Evolutionary conservation across 2,113 vertebrate genomes (phyloP), one percentile per base, ranked within the genome.

Genomic region (Scalopus aquaticus): DNA sequence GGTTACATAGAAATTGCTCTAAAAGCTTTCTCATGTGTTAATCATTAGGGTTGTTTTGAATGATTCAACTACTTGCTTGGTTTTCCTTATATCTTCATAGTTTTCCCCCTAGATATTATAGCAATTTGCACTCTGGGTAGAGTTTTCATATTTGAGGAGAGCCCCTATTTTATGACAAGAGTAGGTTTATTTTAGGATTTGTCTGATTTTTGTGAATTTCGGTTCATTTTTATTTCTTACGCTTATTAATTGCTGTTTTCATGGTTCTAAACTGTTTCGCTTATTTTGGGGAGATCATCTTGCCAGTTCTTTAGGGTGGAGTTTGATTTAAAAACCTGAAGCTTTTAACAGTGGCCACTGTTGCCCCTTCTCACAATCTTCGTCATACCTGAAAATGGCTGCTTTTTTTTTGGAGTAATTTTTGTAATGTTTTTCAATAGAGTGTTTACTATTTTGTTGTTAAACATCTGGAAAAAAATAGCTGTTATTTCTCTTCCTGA

Each of bases 131-230:
- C 32, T 42, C 28, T 90, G 9, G 11, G 9, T 60, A 39, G 69
- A 86, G 44, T 42, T 79, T 88, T 37, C 24, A 6, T 17, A 32
- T 87, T n/a, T 78, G 69, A 88, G 26, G 62, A 56, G 42, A 56
- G 11, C 6, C 46, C 17, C 12, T 72, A 9, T 93, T 92, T 93
- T 44, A 70, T 46, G 39, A 78, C 32, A 51, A 72, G 13, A 81
- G 5, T 90, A 69, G 24, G 17, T 82, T 93, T 42, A 73, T 83
- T 95, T 90, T 90, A 85, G 51, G 95, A 87, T 92, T 93, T 80
- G 3, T 70, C 26, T 35, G 64, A 49, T 22, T 90, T 30, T 90
- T 87, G 28, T 79, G 37, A 44, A 6, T 35, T 54, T 87, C 22
- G 64, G 30, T 64, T 95, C 39, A n/a, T 81, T 76, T n/a, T 46